Evolutionary conservation across 2,888 invertebrate genomes (phyloP), one percentile per base, ranked within the genome.

Genomic region (Heteromurus nitidus): DNA sequence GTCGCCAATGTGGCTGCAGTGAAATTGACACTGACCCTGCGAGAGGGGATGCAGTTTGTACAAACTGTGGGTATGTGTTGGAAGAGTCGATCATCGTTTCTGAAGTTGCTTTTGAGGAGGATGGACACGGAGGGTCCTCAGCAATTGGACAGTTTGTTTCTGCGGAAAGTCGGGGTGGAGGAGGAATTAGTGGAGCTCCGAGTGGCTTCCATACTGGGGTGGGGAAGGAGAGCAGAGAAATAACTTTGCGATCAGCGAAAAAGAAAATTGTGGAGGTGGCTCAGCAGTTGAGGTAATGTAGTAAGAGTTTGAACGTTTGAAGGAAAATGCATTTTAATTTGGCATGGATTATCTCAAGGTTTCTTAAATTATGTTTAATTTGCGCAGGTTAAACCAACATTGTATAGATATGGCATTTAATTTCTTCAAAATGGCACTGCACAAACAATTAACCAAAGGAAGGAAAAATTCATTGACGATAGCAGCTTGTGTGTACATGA

Each of bases 401-500:
- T 96, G 96, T 88, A 94, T 97, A 85, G 97, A 98, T 86, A 97
- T 95, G 18, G 96, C 99, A 0, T 95, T 95, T 88, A 96, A 95
- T 89, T 97, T 97, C 89, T 98, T 96, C 90, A 96, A 96, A 90
- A 94, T 96, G 94, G 96, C 96, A 16, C 88, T 97, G 16, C 92
- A 92, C 69, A 91, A 93, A 18, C 94, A 96, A 87, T 90, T 97
- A 60, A 99, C 99, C 0, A 93, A 97, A 87, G 99, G 99, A 11
- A 91, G 99, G 42, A 95, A 94, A 86, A 94, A 95, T 85, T 93
- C 94, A 16, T 95, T 96, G 88, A 96, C 99, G 68, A 94, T 97
- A 88, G 98, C 98, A 36, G 98, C 99, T 28, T 99, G 99, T 89
- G 94, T 99, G 1, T 99, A 99, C 89, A 95, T 99, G 89, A 98